Percentiles rank a stretch among this genome's conserved stretches.
Conservation (phyloP, 2,888 invertebrate species). For the Sicus ferrugineus region DNA sequence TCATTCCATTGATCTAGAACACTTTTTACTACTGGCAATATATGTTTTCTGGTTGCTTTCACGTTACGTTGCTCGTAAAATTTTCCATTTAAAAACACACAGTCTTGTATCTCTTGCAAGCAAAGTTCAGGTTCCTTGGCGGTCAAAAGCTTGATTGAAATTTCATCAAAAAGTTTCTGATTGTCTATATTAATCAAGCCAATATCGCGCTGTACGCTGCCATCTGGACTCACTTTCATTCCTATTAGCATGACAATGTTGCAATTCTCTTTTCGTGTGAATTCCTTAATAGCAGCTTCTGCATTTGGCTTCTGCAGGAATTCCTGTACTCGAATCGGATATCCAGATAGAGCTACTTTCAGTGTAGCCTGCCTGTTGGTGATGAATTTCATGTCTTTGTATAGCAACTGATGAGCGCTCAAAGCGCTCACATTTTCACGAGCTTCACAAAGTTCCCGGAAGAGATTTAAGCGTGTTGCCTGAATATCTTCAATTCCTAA, state of each 20-base stretch:
- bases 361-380: conserved; percentile 66
- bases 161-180: conserved; percentile 48
- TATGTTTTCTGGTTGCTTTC: conserved; percentile 73
- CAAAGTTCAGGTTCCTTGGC: conserved; percentile 48
- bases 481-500: conserved; percentile 62
- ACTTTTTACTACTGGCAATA: conserved; percentile 71
- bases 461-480: conserved; percentile 62
- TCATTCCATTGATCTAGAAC: conserved; percentile 52
- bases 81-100: conserved; percentile 62
- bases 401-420: conserved; percentile 73
- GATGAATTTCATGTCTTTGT: conserved; percentile 78
- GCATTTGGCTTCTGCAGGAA: conserved; percentile 59
- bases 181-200: conserved; percentile 66
- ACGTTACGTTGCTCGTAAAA: conserved; percentile 71
- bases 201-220: conserved; percentile 69
- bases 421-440: conserved; percentile 73
- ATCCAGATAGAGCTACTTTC: conserved; percentile 68
- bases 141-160: conserved; percentile 46
- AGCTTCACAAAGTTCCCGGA: conserved; percentile 69
- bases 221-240: conserved; percentile 66
- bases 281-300: conserved; percentile 66
- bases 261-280: conserved; percentile 65
- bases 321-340: conserved; percentile 55
- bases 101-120: conserved; percentile 61
- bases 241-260: conserved; percentile 70